Conservation (phyloP, 1,140 invertebrate species). For the Oedothorax gibbosus region DNA sequence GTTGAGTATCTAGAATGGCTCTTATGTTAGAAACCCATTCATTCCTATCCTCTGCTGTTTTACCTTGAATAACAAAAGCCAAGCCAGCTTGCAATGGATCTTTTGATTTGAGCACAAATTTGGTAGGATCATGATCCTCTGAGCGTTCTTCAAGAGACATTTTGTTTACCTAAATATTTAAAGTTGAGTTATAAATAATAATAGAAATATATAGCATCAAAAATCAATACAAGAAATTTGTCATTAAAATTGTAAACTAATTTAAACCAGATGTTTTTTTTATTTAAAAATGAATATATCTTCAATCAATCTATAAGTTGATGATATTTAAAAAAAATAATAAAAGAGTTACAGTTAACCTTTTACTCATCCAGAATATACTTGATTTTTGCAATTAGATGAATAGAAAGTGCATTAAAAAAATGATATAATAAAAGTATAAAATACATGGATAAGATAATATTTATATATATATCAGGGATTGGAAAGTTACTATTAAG, state of each 20-base stretch:
- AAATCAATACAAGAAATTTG: not conserved
- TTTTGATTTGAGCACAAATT: conserved; percentile 86
- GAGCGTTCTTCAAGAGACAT: conserved; percentile 82
- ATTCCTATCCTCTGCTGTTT: conserved; percentile 75
- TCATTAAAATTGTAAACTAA: too few species aligned
- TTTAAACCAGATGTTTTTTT: too few species aligned
- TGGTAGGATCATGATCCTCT: conserved; percentile 70
- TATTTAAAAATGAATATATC: not conserved
- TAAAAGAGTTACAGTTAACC: too few species aligned
- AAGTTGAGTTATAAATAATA: not conserved
- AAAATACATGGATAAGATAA: too few species aligned
- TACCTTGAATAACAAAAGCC: conserved; percentile 82
- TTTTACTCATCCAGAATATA: too few species aligned
- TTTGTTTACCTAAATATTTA: conserved; percentile 85
- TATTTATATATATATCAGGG: too few species aligned
- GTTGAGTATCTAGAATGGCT: conserved; percentile 89
- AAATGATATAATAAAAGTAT: too few species aligned
- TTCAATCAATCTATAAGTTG: not conserved
- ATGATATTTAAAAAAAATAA: not conserved
- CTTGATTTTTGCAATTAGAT: too few species aligned
- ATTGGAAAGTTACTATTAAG: too few species aligned
- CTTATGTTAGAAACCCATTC: conserved; percentile 88
- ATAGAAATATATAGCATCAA: not conserved
- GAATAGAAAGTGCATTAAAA: too few species aligned
- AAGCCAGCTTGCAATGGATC: conserved; percentile 79